Evolutionary conservation across 1,140 invertebrate species (phyloP).

Genomic region (Colletes latitarsis): DNA sequence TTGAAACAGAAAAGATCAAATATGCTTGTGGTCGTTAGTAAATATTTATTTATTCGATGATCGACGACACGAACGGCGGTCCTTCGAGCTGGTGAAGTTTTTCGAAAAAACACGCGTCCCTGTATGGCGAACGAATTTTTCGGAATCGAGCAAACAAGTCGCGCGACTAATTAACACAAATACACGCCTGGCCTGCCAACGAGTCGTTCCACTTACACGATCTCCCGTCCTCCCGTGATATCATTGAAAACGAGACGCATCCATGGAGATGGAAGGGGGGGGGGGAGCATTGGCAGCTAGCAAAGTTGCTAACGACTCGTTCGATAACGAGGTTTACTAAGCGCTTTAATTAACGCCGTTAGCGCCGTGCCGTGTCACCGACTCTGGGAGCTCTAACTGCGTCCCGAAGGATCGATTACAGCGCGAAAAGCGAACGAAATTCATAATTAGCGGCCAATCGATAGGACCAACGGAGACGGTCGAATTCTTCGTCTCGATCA

Average conservation of each 20-base stretch:
- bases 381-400: neutral
- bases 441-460: constrained; percentile 31
- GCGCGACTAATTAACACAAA: constrained; percentile 18
- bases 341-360: constrained; percentile 66
- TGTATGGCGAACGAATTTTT: neutral
- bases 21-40: too few relatives aligned
- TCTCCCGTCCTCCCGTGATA: constrained; percentile 31
- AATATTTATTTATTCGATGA: too few relatives aligned
- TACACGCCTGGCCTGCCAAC: constrained; percentile 9
- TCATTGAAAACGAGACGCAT: constrained; percentile 45
- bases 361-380: constrained; percentile 25
- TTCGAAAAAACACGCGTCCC: too few relatives aligned
- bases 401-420: neutral
- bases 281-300: constrained; percentile 28
- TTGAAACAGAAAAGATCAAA: too few relatives aligned
- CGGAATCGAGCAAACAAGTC: too few relatives aligned
- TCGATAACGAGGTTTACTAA: constrained; percentile 66
- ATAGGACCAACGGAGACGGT: neutral
- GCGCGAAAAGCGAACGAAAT: neutral
- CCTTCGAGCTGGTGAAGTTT: too few relatives aligned
- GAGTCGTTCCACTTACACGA: constrained; percentile 31
- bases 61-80: too few relatives aligned
- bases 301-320: constrained; percentile 59
- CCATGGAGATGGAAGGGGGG: neutral
- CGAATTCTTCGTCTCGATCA: neutral